Conservation (phyloP, 2,888 invertebrate genomes). For the Formica aserva region DNA sequence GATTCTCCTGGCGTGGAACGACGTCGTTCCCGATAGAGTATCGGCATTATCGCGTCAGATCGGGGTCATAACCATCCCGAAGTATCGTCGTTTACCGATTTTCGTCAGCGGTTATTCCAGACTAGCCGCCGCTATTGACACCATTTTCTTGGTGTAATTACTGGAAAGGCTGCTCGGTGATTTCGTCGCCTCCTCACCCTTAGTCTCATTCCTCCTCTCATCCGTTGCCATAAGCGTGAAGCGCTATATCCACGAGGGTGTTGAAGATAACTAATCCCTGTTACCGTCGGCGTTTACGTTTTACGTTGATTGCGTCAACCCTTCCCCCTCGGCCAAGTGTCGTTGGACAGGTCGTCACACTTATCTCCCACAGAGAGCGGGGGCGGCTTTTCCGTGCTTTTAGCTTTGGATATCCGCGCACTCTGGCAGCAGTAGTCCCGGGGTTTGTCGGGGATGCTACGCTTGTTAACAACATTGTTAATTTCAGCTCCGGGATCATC, state of each 20-base stretch:
- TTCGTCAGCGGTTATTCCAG: conserved; percentile 67
- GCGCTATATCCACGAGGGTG: conserved; percentile 67
- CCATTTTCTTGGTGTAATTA: conserved; percentile 77
- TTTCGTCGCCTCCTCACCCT: conserved; percentile 43
- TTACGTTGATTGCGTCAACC: conserved; percentile 86
- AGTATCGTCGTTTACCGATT: conserved; percentile 71
- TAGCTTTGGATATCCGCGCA: conserved; percentile 68
- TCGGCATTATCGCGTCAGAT: conserved; percentile 70
- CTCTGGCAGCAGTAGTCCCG: conserved; percentile 28
- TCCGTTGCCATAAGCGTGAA: conserved; percentile 59
- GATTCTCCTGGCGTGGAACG: conserved; percentile 51
- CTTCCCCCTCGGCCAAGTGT: conserved; percentile 78
- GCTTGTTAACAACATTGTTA: conserved; percentile 83
- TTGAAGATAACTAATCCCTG: conserved; percentile 85
- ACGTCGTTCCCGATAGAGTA: conserved; percentile 63
- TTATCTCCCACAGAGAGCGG: conserved; percentile 81
- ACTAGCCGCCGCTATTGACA: conserved; percentile 62
- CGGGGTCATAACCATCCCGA: conserved; percentile 71
- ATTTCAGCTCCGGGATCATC: conserved; percentile 72
- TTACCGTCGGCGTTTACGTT: conserved; percentile 85
- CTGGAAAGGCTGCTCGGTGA: conserved; percentile 69
- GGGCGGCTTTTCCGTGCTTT: conserved; percentile 66
- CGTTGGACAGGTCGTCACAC: conserved; percentile 85
- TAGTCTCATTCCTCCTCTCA: conserved; percentile 27
- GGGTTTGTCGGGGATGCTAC: conserved; percentile 64